Conservation (phyloP, 2,888 invertebrate genomes). For the Nowickia ferox region DNA sequence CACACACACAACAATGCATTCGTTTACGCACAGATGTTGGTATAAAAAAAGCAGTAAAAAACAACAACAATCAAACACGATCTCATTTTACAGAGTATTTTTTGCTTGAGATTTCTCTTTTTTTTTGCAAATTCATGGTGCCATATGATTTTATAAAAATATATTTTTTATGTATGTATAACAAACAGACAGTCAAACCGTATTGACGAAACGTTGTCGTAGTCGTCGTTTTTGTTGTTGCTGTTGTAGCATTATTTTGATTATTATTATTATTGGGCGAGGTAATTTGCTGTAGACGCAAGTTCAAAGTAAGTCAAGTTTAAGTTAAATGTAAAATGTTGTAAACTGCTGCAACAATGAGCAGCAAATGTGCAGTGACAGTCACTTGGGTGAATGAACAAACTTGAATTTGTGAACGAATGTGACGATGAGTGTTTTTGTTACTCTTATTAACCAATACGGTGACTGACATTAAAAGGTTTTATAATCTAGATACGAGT, state of each 20-base stretch:
- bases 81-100: conserved; percentile 21
- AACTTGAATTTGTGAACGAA: conserved; percentile 43
- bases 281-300: conserved; percentile 42
- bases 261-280: conserved; percentile 55
- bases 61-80: conserved; percentile 38
- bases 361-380: conserved; percentile 39
- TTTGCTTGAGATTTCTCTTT: conserved; percentile 8
- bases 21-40: conserved; percentile 46
- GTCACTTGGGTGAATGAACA: conserved; percentile 63
- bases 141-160: conserved; percentile 57
- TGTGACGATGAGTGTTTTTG: conserved; percentile 7
- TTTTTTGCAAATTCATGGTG: conserved; percentile 53
- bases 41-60: conserved; percentile 50
- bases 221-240: not conserved
- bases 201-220: conserved; percentile 36
- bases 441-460: not conserved
- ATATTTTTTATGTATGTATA: not conserved
- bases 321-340: conserved; percentile 54
- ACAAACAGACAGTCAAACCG: conserved; percentile 50
- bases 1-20: conserved; percentile 17
- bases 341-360: conserved; percentile 44
- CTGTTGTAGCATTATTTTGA: not conserved
- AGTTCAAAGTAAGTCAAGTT: conserved; percentile 69
- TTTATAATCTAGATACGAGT: not conserved
- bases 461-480: conserved; percentile 35